These are phyloP conservation scores for Mimachlamys varia DNA, from an alignment of 2,888 invertebrate species.

Conservation along the genomic window DNA sequence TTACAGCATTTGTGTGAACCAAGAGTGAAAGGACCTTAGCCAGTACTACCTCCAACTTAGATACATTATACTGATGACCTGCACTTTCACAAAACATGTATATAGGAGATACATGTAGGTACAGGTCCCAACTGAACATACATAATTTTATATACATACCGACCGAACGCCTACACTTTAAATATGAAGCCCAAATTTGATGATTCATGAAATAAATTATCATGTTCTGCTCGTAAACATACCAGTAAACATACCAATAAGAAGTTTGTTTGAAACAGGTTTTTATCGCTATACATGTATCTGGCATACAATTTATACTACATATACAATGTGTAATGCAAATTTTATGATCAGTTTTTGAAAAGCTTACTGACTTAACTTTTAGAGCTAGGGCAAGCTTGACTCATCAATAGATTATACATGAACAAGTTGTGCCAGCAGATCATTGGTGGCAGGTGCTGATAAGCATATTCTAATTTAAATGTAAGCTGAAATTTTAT, in stretches of 20 bases:
- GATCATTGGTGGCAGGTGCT: too few relatives aligned
- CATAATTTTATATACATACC: too few relatives aligned
- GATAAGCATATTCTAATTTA: too few relatives aligned
- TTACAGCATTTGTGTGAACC: too few relatives aligned
- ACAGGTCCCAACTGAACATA: too few relatives aligned
- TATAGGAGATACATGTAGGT: background rate
- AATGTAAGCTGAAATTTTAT: too few relatives aligned
- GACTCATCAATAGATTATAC: background rate
- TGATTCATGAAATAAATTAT: conserved; percentile 1
- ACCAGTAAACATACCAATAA: background rate
- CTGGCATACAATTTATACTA: too few relatives aligned
- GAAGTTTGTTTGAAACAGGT: background rate
- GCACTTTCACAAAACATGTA: background rate
- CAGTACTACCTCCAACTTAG: background rate
- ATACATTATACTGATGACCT: background rate
- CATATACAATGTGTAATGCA: too few relatives aligned
- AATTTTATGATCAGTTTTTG: background rate
- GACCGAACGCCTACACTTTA: background rate
- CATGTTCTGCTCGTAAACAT: background rate
- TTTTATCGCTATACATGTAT: background rate
- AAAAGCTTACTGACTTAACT: too few relatives aligned
- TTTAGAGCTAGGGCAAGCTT: too few relatives aligned
- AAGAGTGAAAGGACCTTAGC: background rate
- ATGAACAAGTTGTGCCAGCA: background rate
- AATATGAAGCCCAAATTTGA: background rate